Percentiles rank a stretch among this genome's conserved stretches.
These are phyloP conservation scores for Pecten maximus DNA, from an alignment of 2,888 invertebrate species.

Conservation along the genomic window DNA sequence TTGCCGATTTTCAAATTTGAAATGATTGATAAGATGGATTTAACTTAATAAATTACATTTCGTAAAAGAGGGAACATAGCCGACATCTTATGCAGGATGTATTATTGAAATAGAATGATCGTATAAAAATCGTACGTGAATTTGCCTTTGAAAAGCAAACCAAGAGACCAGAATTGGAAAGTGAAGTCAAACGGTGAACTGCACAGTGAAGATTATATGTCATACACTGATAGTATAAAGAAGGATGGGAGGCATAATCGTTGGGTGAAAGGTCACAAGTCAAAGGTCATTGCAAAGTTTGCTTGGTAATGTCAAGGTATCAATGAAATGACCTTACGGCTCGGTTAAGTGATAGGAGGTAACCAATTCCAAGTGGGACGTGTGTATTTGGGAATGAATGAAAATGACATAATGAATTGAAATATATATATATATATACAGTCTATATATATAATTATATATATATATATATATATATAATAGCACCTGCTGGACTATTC, in stretches of 20 bases:
- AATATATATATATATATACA: neutral
- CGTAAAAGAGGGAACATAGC: neutral
- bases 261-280: neutral
- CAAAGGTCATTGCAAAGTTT: neutral
- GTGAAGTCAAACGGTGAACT: constrained; percentile 4
- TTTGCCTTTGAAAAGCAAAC: neutral
- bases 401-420: neutral
- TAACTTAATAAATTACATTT: neutral
- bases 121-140: neutral
- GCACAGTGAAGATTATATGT: neutral
- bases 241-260: neutral
- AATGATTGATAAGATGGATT: neutral
- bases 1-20: neutral
- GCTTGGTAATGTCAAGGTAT: neutral
- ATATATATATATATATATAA: neutral
- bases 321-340: neutral
- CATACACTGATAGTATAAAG: neutral
- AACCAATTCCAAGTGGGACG: neutral
- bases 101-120: neutral
- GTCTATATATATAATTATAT: neutral
- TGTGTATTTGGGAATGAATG: neutral
- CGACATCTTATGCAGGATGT: neutral
- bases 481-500: neutral
- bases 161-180: neutral
- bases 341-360: neutral